These are phyloP conservation scores for Luperina testacea DNA, from an alignment of 2,888 invertebrate species.

Conservation along the genomic window DNA sequence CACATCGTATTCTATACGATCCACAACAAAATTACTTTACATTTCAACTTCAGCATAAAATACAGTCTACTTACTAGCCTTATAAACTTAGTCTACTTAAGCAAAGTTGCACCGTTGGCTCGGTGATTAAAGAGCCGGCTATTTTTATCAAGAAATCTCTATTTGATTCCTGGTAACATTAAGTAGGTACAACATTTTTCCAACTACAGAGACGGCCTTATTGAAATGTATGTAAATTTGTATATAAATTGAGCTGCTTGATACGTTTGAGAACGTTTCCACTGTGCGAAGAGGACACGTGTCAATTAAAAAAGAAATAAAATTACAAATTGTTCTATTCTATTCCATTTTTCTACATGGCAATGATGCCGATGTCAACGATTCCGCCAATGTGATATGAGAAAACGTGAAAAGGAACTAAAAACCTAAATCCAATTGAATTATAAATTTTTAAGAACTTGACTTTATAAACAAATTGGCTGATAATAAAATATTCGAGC, in stretches of 20 bases:
- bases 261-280: constrained; percentile 72
- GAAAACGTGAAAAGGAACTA: no score
- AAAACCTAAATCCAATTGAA: no score
- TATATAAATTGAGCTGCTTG: constrained; percentile 76
- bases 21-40: constrained; percentile 10
- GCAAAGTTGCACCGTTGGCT: constrained; percentile 45
- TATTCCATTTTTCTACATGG: no score
- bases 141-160: constrained; percentile 76
- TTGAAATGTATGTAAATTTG: constrained; percentile 86
- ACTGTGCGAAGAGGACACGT: constrained; percentile 58
- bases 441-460: no score
- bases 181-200: constrained; percentile 78
- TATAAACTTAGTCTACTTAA: constrained; percentile 51
- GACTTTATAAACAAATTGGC: no score
- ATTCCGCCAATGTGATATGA: no score
- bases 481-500: no score
- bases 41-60: constrained; percentile 24
- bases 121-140: constrained; percentile 62
- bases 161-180: constrained; percentile 75
- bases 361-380: no score
- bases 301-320: not conserved
- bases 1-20: not conserved
- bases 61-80: constrained; percentile 27
- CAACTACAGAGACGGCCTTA: constrained; percentile 72
- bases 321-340: no score